Conservation (phyloP, 37 sponge, comb jelly and placozoan species). For the Agelas oroides region DNA sequence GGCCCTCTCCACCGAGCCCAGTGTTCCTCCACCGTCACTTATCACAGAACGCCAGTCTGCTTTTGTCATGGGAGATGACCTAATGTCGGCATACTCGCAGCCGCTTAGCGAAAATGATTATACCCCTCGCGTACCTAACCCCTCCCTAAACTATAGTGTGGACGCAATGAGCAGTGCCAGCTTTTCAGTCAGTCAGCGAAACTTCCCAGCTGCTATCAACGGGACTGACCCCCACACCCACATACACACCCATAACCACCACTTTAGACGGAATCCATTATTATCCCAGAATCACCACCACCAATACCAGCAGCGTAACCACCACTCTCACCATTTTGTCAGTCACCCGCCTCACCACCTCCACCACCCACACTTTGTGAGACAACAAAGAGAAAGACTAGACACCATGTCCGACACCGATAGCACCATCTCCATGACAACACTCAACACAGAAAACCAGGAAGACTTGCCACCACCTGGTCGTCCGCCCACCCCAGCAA, state of each 20-base stretch:
- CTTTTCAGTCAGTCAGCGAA: conserved; percentile 14
- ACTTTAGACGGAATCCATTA: not conserved
- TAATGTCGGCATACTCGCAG: conserved; percentile 11
- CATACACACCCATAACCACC: not conserved
- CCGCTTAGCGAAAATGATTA: conserved; percentile 7
- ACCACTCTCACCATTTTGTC: not conserved
- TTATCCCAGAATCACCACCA: not conserved
- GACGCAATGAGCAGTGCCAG: not conserved
- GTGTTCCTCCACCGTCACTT: conserved; percentile 41
- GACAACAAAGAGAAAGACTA: not conserved
- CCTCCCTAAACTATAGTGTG: conserved; percentile 31
- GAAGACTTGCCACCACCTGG: conserved; percentile 25
- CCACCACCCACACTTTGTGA: not conserved
- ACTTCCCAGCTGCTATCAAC: conserved; percentile 5
- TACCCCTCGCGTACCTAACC: conserved; percentile 16
- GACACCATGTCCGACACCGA: conserved; percentile 18
- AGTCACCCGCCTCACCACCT: not conserved
- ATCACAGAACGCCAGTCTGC: conserved; percentile 7
- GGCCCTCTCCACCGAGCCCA: not conserved
- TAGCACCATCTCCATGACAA: conserved; percentile 19
- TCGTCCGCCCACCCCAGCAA: conserved; percentile 35
- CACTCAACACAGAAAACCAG: conserved; percentile 22
- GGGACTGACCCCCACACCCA: not conserved
- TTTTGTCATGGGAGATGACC: not conserved
- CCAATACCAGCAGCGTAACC: not conserved